These are phyloP conservation scores for Mellivora capensis DNA, from an alignment of 2,113 vertebrate genomes.

Conservation along the genomic window DNA sequence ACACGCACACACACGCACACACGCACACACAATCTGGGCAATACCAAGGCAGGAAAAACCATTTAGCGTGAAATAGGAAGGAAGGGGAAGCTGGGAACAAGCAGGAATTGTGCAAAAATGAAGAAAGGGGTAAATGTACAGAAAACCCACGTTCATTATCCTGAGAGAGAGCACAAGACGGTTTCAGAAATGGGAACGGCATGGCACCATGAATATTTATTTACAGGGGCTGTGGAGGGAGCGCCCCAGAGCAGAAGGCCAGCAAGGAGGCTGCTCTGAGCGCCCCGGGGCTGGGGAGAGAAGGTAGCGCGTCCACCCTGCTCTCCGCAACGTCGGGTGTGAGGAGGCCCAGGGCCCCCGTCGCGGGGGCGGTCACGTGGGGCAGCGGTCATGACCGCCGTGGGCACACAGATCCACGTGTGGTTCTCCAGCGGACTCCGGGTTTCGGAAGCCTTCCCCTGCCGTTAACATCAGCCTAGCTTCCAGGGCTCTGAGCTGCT, in stretches of 20 bases:
- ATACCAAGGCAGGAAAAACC: background rate
- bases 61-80: background rate
- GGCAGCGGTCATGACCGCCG: rapidly evolving
- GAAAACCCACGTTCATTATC: background rate
- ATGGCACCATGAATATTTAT: rapidly evolving
- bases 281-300: rapidly evolving
- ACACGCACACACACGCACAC: rapidly evolving
- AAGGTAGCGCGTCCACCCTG: rapidly evolving
- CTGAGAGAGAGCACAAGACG: rapidly evolving
- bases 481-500: rapidly evolving
- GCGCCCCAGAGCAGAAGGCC: rapidly evolving
- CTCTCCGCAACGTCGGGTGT: rapidly evolving
- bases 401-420: rapidly evolving
- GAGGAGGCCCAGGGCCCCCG: rapidly evolving
- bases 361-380: rapidly evolving
- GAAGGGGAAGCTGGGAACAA: background rate
- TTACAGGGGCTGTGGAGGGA: rapidly evolving
- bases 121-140: background rate
- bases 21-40: background rate
- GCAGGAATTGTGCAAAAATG: background rate
- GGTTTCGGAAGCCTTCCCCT: rapidly evolving
- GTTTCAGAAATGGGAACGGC: rapidly evolving
- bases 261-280: rapidly evolving
- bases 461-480: rapidly evolving
- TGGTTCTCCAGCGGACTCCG: rapidly evolving